Evolutionary conservation across 2,797 vertebrate genomes (phyloP), one percentile per base, ranked within the genome.

Genomic region (Cuculus canorus): DNA sequence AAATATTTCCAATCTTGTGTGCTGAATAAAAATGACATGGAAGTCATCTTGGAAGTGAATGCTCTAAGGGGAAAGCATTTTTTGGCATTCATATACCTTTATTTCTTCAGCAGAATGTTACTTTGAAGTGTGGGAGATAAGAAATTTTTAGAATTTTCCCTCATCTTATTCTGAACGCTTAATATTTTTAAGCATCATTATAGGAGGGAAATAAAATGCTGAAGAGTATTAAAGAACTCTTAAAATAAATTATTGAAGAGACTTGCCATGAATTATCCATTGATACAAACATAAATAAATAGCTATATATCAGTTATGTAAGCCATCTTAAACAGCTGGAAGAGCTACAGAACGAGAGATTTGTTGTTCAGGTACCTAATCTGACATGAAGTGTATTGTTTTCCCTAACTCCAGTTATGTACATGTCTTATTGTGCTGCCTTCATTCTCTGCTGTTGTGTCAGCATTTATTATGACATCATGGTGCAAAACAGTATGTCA

Each of bases 201-300:
- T 35, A 82, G 75, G 59, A 90, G 64, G 45, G 89, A 96, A 96
- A 91, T 77, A 95, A 90, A 95, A 93, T 93, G 57, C 52, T 86
- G 82, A 96, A 94, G 37, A 82, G 63, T 95, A 97, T 91, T 91
- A 94, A 96, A 97, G 85, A 86, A 27, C 78, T 92, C 91, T 95
- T 96, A 94, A 96, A 97, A 92, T 95, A 95, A 98, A 97, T 95
- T 95, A 96, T 96, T 96, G 64, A 91, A 87, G 79, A 92, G 61
- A 88, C 17, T 24, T 86, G 76, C 85, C 54, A 85, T 96, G 93
- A 97, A 95, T 97, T 97, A 95, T 84, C 92, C 88, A 94, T 95
- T 93, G 90, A 95, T 90, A 93, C 64, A 93, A 95, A 89, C 87
- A 91, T 94, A 96, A 96, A 95, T 70, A 96, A 94, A 80, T 96